These are phyloP conservation scores for Siphamia tubifer DNA, from an alignment of 2,113 vertebrate genomes.

Conservation along the genomic window DNA sequence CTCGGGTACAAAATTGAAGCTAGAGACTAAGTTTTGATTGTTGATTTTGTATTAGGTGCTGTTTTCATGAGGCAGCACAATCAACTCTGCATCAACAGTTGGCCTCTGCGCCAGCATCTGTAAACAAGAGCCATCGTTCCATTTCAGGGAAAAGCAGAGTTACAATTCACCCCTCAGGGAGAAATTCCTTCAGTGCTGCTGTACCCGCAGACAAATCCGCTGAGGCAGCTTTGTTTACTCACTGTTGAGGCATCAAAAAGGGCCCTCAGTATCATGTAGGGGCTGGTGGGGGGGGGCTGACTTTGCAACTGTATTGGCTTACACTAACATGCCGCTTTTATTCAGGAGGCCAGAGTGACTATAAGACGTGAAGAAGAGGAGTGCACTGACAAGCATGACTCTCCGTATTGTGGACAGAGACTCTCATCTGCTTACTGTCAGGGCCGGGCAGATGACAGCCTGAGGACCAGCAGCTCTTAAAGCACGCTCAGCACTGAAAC, in stretches of 20 bases:
- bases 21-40: background rate
- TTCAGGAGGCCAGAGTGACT: constrained; percentile 11
- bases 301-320: constrained; percentile 14
- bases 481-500: background rate
- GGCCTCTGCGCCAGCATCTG: background rate
- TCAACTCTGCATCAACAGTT: background rate
- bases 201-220: constrained; percentile 39
- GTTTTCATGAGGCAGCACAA: constrained; percentile 32
- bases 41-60: background rate
- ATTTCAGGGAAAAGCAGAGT: constrained; percentile 16
- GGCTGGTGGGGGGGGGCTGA: background rate
- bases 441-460: constrained; percentile 27
- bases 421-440: constrained; percentile 51
- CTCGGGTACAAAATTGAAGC: background rate
- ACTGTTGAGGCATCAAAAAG: constrained; percentile 38
- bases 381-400: background rate
- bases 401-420: constrained; percentile 16
- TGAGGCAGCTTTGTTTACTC: constrained; percentile 61
- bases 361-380: constrained; percentile 15
- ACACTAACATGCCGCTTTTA: constrained; percentile 30
- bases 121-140: constrained; percentile 12
- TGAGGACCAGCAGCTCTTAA: background rate
- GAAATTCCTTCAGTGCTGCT: constrained; percentile 30
- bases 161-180: constrained; percentile 10
- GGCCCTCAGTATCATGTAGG: constrained; percentile 19